A percentile compares a stretch with the other conserved stretches of the same genome.
These are phyloP conservation scores for Eclectus roratus DNA, from an alignment of 2,113 vertebrate genomes.

Conservation along the genomic window DNA sequence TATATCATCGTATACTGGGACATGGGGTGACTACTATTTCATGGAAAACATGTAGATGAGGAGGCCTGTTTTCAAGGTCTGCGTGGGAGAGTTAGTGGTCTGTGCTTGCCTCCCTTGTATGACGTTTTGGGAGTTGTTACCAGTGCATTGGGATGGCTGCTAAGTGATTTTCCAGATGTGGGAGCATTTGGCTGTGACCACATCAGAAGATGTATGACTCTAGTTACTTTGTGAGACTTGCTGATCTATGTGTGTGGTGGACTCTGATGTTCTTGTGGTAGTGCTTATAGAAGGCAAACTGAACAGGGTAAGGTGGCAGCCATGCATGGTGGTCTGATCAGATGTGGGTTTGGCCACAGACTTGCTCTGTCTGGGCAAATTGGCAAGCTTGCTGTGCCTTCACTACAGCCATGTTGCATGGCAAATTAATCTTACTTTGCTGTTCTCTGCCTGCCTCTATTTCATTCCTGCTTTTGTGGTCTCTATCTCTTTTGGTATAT, in stretches of 20 bases:
- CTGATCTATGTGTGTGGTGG: fast-evolving
- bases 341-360: neutral
- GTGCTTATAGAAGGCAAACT: neutral
- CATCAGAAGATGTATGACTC: neutral
- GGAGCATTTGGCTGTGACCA: neutral
- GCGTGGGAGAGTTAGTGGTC: neutral
- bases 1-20: neutral
- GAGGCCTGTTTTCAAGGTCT: neutral
- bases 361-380: neutral
- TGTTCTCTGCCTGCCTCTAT: neutral
- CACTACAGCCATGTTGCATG: neutral
- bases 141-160: neutral
- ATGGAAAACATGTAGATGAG: neutral
- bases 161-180: neutral
- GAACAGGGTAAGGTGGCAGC: neutral
- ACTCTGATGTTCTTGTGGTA: neutral
- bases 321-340: fast-evolving
- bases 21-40: neutral
- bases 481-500: neutral
- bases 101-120: neutral
- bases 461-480: neutral
- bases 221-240: neutral
- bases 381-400: neutral
- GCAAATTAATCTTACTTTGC: neutral
- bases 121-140: neutral